Evolutionary conservation across 1,140 invertebrate genomes (phyloP), one percentile per base, ranked within the genome.

Genomic region (Pseudobourletiella spinata): DNA sequence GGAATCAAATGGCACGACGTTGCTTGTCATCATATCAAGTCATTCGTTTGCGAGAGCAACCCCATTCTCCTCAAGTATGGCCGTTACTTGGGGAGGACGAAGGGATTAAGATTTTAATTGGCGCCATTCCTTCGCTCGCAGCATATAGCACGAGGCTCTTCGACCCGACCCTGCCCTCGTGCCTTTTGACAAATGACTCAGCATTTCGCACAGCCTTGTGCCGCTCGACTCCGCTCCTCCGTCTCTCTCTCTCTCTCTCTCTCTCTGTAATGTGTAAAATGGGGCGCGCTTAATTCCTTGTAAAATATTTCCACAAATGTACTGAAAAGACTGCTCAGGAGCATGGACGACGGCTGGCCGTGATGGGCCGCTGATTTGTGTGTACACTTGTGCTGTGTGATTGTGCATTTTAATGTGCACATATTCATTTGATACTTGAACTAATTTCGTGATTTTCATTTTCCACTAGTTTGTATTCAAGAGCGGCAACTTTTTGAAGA

Each of bases 1-100:
- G 86, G 87, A 24, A 85, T 89, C 39, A 85, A 89, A 72, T 90
- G 87, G 87, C 88, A 90, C 71, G 88, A 90, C 70, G 87, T 90
- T 22, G 86, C 86, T 65, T 90, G 88, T 71, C 86, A 89, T 71
- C 87, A 89, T 72, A 82, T 83, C 71, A 90, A 90, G 74, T 83
- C 86, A 2, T 87, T 85, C 75, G 84, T 89, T 18, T 90, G 88
- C 72, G 88, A 90, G 74, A 87, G 89, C 68, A 88, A 87, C 72
- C 85, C 87, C 60, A 81, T 84, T 20, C 80, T 91, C 3, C 73
- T 91, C 20, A 86, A 86, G 79, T 89, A 89, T 74, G 84, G 88
- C 32, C 79, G 84, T 67, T 88, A 84, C 72, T 86, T 82, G 55
- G 87, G 51, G 32, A 57, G 60, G 30, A 50, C 87, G 73, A 86